These are phyloP conservation scores for Ceratothoa steindachneri DNA, from an alignment of 2,888 invertebrate species.

Conservation along the genomic window DNA sequence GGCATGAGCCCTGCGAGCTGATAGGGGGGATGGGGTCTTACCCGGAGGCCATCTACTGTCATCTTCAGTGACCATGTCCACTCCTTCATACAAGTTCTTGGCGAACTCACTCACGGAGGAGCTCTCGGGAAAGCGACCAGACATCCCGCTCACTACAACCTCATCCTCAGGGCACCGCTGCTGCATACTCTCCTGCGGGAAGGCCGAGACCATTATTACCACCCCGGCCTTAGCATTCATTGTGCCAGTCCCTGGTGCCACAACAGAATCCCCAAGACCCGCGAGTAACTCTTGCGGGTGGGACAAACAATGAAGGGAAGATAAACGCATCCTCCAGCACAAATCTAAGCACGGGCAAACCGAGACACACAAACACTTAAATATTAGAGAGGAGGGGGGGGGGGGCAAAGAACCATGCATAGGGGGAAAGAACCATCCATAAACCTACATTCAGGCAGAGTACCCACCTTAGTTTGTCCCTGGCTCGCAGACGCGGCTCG, in stretches of 20 bases:
- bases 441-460: not conserved
- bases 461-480: not conserved
- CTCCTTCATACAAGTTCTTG: conserved; percentile 79
- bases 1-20: not conserved
- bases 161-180: conserved; percentile 60
- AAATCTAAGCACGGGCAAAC: too few relatives aligned
- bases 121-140: conserved; percentile 85
- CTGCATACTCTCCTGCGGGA: not conserved
- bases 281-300: too few relatives aligned
- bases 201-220: not conserved
- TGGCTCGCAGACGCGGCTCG: conserved; percentile 25
- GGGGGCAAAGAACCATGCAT: too few relatives aligned
- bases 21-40: conserved; percentile 51
- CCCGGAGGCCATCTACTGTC: conserved; percentile 80
- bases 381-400: too few relatives aligned
- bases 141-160: conserved; percentile 70
- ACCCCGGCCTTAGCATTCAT: too few relatives aligned
- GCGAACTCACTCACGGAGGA: conserved; percentile 87
- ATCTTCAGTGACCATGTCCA: conserved; percentile 90
- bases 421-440: not conserved
- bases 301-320: too few relatives aligned
- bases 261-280: too few relatives aligned
- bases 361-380: too few relatives aligned
- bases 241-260: too few relatives aligned
- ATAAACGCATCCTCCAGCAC: too few relatives aligned